Percentiles rank a stretch among this genome's conserved stretches.
phyloP scores from a whole-genome alignment of 1,140 invertebrate species.

The Tetragonula clypearis region DNA sequence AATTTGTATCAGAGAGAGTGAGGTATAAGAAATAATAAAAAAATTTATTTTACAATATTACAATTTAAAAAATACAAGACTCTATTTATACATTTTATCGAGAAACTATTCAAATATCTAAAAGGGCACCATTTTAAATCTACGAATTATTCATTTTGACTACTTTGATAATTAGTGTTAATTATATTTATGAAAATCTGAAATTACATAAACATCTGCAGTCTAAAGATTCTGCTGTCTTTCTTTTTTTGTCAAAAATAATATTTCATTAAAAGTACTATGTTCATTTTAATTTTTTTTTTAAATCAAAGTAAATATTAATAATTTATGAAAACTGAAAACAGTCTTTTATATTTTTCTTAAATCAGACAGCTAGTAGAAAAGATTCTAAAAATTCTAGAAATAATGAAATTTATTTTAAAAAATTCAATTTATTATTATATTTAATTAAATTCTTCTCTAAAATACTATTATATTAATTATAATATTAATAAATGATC shows the following conservation, averaged over 20 bases:
- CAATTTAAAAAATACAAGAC: too few species aligned
- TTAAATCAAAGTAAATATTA: background rate
- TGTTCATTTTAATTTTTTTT: background rate
- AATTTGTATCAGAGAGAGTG: too few species aligned
- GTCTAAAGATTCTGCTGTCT: background rate
- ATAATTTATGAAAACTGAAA: background rate
- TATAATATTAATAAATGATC: background rate
- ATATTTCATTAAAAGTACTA: background rate
- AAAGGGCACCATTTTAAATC: too few species aligned
- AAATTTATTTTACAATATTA: too few species aligned
- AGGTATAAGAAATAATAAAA: too few species aligned
- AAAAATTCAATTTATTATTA: background rate
- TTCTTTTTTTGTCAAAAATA: background rate
- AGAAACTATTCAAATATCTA: too few species aligned
- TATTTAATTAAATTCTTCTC: background rate
- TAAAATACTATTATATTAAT: background rate
- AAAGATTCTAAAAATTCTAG: background rate
- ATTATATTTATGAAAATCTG: too few species aligned
- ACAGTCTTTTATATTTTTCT: background rate
- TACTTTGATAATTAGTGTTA: too few species aligned
- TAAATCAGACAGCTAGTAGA: background rate
- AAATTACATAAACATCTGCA: too few species aligned
- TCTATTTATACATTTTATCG: too few species aligned
- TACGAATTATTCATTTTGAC: too few species aligned
- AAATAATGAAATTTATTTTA: background rate